A percentile compares a stretch with the other conserved stretches of the same genome.
phyloP scores from a whole-genome alignment of 92 coral and sea anemone genomes.

The Plumapathes pennacea region DNA sequence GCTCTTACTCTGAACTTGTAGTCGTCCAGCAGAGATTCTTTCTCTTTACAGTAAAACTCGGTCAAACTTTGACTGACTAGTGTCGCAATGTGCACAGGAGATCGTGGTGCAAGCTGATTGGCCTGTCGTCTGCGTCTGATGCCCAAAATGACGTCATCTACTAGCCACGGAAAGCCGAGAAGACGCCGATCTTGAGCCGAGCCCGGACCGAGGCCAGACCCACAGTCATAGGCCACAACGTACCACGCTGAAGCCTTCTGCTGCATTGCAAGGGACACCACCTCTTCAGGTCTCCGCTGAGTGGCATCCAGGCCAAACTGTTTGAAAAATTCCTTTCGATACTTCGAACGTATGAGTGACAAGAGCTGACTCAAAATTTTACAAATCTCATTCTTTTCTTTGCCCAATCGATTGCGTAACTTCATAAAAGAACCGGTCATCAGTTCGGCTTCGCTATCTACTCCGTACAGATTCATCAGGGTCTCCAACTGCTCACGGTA shows the following conservation, averaged over 20 bases:
- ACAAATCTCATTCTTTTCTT: constrained; percentile 83
- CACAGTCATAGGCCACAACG: constrained; percentile 54
- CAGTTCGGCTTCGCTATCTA: constrained; percentile 81
- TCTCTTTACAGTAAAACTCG: constrained; percentile 44
- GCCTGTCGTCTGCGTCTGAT: constrained; percentile 21
- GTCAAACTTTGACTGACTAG: constrained; percentile 50
- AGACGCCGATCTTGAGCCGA: constrained; percentile 26
- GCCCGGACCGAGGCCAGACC: constrained; percentile 18
- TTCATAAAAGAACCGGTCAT: constrained; percentile 85
- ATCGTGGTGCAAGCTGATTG: not conserved
- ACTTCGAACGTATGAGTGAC: constrained; percentile 40
- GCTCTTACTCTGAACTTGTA: constrained; percentile 61
- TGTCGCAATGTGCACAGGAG: not conserved
- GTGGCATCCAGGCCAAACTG: constrained; percentile 64
- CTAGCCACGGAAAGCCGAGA: constrained; percentile 95
- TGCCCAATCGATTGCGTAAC: constrained; percentile 78
- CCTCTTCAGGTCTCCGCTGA: constrained; percentile 12
- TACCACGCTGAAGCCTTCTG: constrained; percentile 98
- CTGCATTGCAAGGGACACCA: constrained; percentile 39
- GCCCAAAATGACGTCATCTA: constrained; percentile 83
- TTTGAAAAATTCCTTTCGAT: constrained; percentile 66
- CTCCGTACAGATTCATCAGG: constrained; percentile 83
- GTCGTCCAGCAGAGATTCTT: constrained; percentile 39
- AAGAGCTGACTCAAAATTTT: constrained; percentile 60
- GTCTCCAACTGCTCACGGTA: constrained; percentile 66